A percentile compares a stretch with the other conserved stretches of the same genome.
Conservation (phyloP, 1,140 invertebrate species). For the Drosophila micromelanica region DNA sequence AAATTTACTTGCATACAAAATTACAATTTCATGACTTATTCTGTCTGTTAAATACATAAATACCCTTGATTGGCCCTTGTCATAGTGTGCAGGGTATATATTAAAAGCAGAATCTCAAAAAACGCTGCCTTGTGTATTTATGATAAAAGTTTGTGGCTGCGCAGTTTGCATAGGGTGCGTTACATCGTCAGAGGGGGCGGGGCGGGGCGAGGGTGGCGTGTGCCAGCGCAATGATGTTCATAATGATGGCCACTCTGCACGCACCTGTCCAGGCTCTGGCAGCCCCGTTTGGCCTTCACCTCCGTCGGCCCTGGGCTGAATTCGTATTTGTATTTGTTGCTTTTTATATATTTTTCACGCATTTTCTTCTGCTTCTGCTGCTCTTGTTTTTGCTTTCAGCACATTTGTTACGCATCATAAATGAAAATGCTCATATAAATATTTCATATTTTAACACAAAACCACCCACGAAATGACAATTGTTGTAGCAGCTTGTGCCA, state of each 20-base stretch:
- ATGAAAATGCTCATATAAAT: slow-evolving; percentile 83
- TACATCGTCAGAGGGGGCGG: slow-evolving; percentile 1
- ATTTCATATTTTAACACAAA: slow-evolving; percentile 71
- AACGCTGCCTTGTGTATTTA: slow-evolving; percentile 51
- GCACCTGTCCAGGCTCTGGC: slow-evolving; percentile 49
- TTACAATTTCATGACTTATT: too few relatives aligned
- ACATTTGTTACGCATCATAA: slow-evolving; percentile 82
- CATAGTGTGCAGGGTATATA: too few relatives aligned
- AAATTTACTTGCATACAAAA: too few relatives aligned
- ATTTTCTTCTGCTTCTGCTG: neutral
- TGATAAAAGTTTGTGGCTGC: slow-evolving; percentile 65
- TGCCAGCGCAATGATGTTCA: slow-evolving; percentile 52
- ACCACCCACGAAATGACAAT: slow-evolving; percentile 39
- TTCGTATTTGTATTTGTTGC: slow-evolving; percentile 20
- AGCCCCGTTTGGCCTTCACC: slow-evolving; percentile 55
- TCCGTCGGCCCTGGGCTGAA: slow-evolving; percentile 11
- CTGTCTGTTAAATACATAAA: too few relatives aligned
- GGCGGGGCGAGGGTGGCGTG: slow-evolving; percentile 30
- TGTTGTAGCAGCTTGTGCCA: slow-evolving; percentile 34
- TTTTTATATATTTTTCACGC: neutral
- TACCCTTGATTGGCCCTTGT: too few relatives aligned
- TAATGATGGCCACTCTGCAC: slow-evolving; percentile 78
- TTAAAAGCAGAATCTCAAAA: slow-evolving; percentile 14
- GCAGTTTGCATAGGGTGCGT: slow-evolving; percentile 26
- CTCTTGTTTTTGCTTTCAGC: slow-evolving; percentile 57